Base-by-base conservation (phyloP, 2,888 invertebrate species). In the Heliconius cydno region DNA sequence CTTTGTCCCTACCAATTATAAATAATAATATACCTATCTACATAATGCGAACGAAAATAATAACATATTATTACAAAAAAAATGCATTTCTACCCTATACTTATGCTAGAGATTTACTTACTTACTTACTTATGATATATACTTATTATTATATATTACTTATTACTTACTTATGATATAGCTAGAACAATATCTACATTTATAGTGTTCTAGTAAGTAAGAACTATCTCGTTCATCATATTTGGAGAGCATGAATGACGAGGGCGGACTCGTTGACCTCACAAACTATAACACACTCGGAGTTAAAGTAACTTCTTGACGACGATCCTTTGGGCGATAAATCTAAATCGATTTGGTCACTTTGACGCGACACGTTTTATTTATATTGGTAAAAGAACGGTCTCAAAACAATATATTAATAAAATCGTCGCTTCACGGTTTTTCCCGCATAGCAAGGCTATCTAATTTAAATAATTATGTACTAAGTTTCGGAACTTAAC, bases 1-100 rank as follows among this genome's bases (percentile, higher is more conserved):
- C 84, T 84, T 84, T 85, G 85, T 86, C 81, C 82, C 79, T 67
- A 81, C 79, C 81, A 78, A 81, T 81, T 81, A 80, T 78, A 81
- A 77, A 81, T 75, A 79, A 77, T 78, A 66, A 65, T 65, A 65
- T 28, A 65, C 25, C 28, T 38, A 73, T 15, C 6, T 38, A 73
- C 66, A 60, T 67, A 60, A 76, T 73, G 34, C 46, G 28, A 80
- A 57, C 57, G 38, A 63, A 80, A 78, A 80, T 68, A 74, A 70
- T 75, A 63, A 46, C 2, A 22, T 22, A 7, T 52, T 52, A 52
- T 52, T 22, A 22, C 19, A 22, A 52, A 52, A 52, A 46, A 52
- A 22, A 22, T 5, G 46, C 5, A 22, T 22, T 6, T 52, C 0
- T 52, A 9, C 52, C 3, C 22, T 52, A 9, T 22, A 52, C 7